Evolutionary conservation across 2,888 invertebrate species (phyloP).

Genomic region (Stenolophus ochropezus): DNA sequence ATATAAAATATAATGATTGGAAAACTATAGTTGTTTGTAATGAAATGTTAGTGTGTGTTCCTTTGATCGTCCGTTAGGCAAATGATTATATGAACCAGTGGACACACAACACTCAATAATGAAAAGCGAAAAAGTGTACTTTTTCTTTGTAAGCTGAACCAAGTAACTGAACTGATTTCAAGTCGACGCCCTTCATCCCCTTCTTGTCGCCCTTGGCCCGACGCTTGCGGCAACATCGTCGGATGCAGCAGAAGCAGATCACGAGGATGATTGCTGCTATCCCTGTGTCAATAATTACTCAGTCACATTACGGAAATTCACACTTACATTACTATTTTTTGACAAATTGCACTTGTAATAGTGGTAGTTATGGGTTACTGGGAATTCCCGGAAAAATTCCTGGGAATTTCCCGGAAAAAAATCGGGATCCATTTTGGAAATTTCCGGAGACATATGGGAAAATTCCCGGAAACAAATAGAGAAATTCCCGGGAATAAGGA

Average conservation of each 20-base stretch:
- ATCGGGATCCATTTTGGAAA: too few relatives aligned
- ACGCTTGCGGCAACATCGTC: slow-evolving; percentile 93
- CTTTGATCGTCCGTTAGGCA: slow-evolving; percentile 41
- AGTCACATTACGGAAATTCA: too few relatives aligned
- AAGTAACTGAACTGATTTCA: slow-evolving; percentile 96
- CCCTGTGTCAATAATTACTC: slow-evolving; percentile 72
- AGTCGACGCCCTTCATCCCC: slow-evolving; percentile 94
- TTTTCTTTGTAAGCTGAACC: slow-evolving; percentile 98
- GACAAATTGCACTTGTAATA: too few relatives aligned
- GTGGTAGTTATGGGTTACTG: too few relatives aligned
- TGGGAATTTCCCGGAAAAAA: too few relatives aligned
- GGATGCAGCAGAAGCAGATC: slow-evolving; percentile 93
- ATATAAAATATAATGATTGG: slow-evolving; percentile 2
- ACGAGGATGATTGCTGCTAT: slow-evolving; percentile 87
- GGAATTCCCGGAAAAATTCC: too few relatives aligned
- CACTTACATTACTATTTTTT: too few relatives aligned
- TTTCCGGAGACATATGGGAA: too few relatives aligned
- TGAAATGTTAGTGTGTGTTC: slow-evolving; percentile 27
- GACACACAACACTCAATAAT: slow-evolving; percentile 69
- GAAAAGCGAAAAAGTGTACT: slow-evolving; percentile 79
- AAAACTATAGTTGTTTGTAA: slow-evolving; percentile 2
- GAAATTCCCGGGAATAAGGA: too few relatives aligned
- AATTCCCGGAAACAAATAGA: too few relatives aligned
- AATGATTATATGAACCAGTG: slow-evolving; percentile 66
- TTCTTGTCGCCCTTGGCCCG: slow-evolving; percentile 97